These are phyloP conservation scores for Zaprionus lachaisei DNA, from an alignment of 1,140 invertebrate species.

Conservation along the genomic window DNA sequence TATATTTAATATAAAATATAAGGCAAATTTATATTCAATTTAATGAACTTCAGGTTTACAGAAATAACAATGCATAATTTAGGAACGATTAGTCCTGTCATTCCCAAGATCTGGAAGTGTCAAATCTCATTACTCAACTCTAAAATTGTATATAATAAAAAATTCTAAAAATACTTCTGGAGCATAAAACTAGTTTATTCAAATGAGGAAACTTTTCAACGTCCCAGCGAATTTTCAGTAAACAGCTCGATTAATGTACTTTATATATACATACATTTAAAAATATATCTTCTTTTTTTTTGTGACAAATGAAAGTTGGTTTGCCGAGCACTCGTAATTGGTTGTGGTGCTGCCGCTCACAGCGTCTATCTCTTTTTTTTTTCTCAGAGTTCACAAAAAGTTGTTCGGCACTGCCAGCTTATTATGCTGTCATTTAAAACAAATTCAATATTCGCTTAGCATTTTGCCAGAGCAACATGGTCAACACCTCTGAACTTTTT, in stretches of 20 bases:
- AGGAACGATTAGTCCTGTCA: not conserved
- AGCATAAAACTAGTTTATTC: too few relatives aligned
- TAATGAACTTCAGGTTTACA: too few relatives aligned
- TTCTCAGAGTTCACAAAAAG: not conserved
- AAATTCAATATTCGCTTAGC: slow-evolving; percentile 74
- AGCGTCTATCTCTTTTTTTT: not conserved
- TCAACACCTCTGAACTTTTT: slow-evolving; percentile 78
- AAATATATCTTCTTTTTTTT: not conserved
- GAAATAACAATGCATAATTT: not conserved
- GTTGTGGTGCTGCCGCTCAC: not conserved
- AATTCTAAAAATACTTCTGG: not conserved
- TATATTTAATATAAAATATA: not conserved
- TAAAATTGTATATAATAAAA: not conserved
- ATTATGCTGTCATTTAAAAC: slow-evolving; percentile 78
- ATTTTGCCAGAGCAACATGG: slow-evolving; percentile 59
- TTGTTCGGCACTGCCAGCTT: slow-evolving; percentile 48
- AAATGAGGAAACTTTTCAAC: too few relatives aligned
- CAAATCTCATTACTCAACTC: too few relatives aligned
- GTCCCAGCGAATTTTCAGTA: too few relatives aligned
- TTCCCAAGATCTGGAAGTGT: not conserved
- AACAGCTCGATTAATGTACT: not conserved
- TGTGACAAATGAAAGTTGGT: not conserved
- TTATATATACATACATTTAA: not conserved
- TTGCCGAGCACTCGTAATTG: slow-evolving; percentile 9
- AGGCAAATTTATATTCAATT: too few relatives aligned